Conservation (phyloP, 2,888 invertebrate genomes). For the Ellobium chinense region DNA sequence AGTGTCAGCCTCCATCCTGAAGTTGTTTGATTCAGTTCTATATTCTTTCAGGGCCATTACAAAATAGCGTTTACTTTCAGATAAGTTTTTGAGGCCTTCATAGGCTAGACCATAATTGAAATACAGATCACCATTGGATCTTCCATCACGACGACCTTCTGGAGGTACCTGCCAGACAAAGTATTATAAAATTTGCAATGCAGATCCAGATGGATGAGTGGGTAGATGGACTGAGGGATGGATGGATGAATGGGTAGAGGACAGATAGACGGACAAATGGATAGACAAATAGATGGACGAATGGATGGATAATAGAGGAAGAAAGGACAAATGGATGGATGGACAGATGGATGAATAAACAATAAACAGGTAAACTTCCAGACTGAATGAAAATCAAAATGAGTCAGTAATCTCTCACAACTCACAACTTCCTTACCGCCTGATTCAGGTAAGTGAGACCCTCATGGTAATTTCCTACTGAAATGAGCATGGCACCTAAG, state of each 20-base stretch:
- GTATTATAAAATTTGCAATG: too few species aligned
- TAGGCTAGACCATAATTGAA: slow-evolving; percentile 72
- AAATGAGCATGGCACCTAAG: slow-evolving; percentile 71
- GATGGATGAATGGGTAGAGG: too few species aligned
- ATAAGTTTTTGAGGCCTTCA: slow-evolving; percentile 57
- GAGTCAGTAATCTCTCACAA: too few species aligned
- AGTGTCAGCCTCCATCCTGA: slow-evolving; percentile 56
- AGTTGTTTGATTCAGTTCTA: slow-evolving; percentile 49
- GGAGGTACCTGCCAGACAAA: slow-evolving; percentile 53
- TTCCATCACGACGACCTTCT: slow-evolving; percentile 54
- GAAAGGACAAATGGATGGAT: too few species aligned
- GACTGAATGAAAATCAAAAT: too few species aligned
- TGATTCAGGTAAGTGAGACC: slow-evolving; percentile 64
- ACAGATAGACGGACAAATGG: too few species aligned
- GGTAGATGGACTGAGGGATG: too few species aligned
- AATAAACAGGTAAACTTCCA: too few species aligned
- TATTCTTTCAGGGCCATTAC: slow-evolving; percentile 65
- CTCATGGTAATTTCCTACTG: slow-evolving; percentile 48
- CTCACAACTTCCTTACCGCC: slow-evolving; percentile 33
- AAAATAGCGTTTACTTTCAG: slow-evolving; percentile 61
- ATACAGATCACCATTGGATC: slow-evolving; percentile 71
- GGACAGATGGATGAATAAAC: too few species aligned
- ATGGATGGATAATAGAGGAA: too few species aligned
- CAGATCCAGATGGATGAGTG: too few species aligned
- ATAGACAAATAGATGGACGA: too few species aligned